Evolutionary conservation across 2,888 invertebrate species (phyloP), one percentile per base, ranked within the genome.

Genomic region (Ophion obscuratus): DNA sequence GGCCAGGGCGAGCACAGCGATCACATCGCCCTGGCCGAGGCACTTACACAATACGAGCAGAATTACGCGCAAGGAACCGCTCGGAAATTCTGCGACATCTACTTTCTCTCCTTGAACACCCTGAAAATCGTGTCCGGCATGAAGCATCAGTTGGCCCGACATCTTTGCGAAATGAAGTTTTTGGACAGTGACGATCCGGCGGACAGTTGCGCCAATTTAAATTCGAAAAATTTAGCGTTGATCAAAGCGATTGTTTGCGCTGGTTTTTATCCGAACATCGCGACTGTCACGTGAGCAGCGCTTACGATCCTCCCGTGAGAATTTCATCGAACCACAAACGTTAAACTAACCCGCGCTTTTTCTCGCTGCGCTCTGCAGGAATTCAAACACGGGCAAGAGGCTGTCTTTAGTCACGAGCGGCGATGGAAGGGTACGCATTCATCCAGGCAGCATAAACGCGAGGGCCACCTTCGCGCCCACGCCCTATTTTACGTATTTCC

Each of bases 201-300:
- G 70, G 95, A 96, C 64, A 27, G 87, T 0, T 94, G 94, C 81
- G 96, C 96, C 77, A 99, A 99, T 92, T 92, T 95, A 9, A 97
- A 99, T 94, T 96, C 97, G 0, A 91, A 95, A 7, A 98, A 98
- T 92, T 90, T 96, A 67, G 96, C 96, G n/a, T 94, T 99, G 64
- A 95, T 99, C 36, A 97, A 97, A 92, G 98, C 98, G 2, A 95
- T 99, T 7, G 95, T 99, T 59, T 97, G 97, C 87, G 97, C 98
- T 7, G 97, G 98, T 17, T 95, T 99, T 6, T 99, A 98, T 95
- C 99, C 99, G 0, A 98, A 99, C 92, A 96, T 99, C 87, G 97
- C 96, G 0, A 95, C 95, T 88, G 95, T 96, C 64, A 95, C 93
- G 97, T 97, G 94, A 94, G 95, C 91, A 24, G 5, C 53, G 40